Conservation (phyloP, 2,888 invertebrate genomes). For the Cheilosia pagana region DNA sequence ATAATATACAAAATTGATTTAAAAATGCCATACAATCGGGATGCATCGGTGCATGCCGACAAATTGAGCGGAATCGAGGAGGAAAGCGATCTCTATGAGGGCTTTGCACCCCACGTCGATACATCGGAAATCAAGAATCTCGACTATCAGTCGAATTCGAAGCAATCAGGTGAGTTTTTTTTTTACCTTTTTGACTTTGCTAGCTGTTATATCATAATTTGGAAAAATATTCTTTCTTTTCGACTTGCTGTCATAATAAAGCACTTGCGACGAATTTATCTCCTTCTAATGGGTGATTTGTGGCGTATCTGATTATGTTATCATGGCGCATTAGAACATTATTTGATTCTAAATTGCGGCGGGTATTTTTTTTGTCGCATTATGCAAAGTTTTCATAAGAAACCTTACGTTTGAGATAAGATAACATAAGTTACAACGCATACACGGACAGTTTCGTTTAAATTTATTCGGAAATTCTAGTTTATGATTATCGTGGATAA, state of each 20-base stretch:
- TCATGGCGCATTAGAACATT: neutral
- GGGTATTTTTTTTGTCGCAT: slow-evolving; percentile 4
- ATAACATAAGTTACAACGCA: neutral
- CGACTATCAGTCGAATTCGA: slow-evolving; percentile 81
- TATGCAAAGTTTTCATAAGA: slow-evolving; percentile 9
- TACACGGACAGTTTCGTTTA: too few relatives aligned
- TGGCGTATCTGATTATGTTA: neutral
- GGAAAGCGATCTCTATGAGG: slow-evolving; percentile 90
- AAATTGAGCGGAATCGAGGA: slow-evolving; percentile 91
- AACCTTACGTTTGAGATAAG: neutral
- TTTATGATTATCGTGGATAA: too few relatives aligned
- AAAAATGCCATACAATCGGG: slow-evolving; percentile 83
- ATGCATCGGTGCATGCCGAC: slow-evolving; percentile 84
- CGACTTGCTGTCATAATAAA: neutral
- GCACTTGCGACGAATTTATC: neutral
- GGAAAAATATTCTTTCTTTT: too few relatives aligned
- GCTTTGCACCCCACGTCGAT: slow-evolving; percentile 92
- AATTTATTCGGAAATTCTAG: too few relatives aligned
- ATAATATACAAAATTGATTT: slow-evolving; percentile 42
- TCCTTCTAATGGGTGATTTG: neutral
- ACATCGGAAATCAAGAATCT: slow-evolving; percentile 88
- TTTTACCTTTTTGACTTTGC: neutral
- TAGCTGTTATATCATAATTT: neutral
- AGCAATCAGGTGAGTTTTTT: slow-evolving; percentile 81
- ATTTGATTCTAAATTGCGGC: neutral